A percentile compares a stretch with the other conserved stretches of the same genome.
Evolutionary conservation across 1,140 invertebrate species (phyloP).

Genomic region (Bombus haemorrhoidalis): DNA sequence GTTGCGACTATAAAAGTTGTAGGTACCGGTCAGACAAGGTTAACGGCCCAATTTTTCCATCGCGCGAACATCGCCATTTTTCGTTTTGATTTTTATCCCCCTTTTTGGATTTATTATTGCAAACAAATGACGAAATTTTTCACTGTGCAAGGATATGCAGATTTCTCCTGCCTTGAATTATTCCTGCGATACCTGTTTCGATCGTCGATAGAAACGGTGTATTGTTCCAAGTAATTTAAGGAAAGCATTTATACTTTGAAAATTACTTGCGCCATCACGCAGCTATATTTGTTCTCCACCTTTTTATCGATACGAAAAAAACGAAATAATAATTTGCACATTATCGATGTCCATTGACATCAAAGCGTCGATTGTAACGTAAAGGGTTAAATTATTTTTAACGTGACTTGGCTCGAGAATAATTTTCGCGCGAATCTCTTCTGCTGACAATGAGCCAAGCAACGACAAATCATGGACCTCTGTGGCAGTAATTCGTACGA

Average conservation of each 20-base stretch:
- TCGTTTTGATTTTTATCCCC: conserved; percentile 25
- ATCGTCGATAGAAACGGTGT: background rate
- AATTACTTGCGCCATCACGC: no score
- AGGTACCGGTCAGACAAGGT: conserved; percentile 53
- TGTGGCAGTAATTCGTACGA: conserved; percentile 47
- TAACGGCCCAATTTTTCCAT: conserved; percentile 59
- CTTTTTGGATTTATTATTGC: conserved; percentile 14
- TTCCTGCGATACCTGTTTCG: background rate
- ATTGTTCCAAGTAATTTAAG: no score
- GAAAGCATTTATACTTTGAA: no score
- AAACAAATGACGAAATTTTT: conserved; percentile 16
- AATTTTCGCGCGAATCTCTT: no score
- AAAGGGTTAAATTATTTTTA: no score
- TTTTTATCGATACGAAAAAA: no score
- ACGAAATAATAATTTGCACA: no score
- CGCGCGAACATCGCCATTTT: conserved; percentile 17
- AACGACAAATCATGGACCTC: conserved; percentile 1
- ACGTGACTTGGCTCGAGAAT: no score
- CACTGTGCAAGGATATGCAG: background rate
- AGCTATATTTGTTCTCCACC: no score
- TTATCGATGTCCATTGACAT: no score
- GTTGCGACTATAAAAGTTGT: conserved; percentile 25
- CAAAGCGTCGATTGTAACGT: no score
- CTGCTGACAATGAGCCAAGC: background rate
- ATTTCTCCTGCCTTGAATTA: background rate